Base-by-base conservation (phyloP, 2,888 invertebrate genomes). In the Mythimna albipuncta region DNA sequence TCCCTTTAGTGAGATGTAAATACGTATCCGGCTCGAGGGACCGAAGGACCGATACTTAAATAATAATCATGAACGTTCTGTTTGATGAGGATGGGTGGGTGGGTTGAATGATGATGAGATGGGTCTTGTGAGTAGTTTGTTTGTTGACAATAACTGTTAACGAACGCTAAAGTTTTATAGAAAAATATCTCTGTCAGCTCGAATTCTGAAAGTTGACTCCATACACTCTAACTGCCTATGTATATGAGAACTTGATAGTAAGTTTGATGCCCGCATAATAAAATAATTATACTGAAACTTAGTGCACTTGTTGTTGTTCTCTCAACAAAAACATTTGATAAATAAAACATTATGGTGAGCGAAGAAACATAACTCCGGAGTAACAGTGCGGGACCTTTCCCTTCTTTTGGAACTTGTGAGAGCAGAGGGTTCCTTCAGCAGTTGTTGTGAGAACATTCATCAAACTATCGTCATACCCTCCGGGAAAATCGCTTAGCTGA, bases 391-490 rank as follows among this genome's bases (percentile, higher is more conserved):
- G 57, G 52, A 64, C 1, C 21, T 13, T 69, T 47, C 70, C 67
- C 64, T 76, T 64, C 52, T 69, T 70, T 54, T n/a, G 35, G 44
- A 79, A 80, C 54, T 79, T 64, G 35, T 38, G 3, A 38, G 52
- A 61, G 67, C 64, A 35, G 81, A 79, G 79, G 64, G 79, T 64
- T 32, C 47, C 68, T 63, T 26, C 38, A 47, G 19, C 79, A 73
- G 41, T 68, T 68, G 73, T 79, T 81, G 59, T 26, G 44, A 52
- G 70, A 62, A 82, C 73, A 82, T 81, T 81, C 55, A 82, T 81
- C 79, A 82, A 81, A 81, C 70, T 81, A 81, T 81, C 79, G 79
- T 82, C 79, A 54, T 73, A 44, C 82, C 78, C 78, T 77, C 64
- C 21, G 44, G 77, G 66, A 66, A 72, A 72, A 69, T 68, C 64